These are phyloP conservation scores for Panonychus citri DNA, from an alignment of 1,140 invertebrate species.

Conservation along the genomic window DNA sequence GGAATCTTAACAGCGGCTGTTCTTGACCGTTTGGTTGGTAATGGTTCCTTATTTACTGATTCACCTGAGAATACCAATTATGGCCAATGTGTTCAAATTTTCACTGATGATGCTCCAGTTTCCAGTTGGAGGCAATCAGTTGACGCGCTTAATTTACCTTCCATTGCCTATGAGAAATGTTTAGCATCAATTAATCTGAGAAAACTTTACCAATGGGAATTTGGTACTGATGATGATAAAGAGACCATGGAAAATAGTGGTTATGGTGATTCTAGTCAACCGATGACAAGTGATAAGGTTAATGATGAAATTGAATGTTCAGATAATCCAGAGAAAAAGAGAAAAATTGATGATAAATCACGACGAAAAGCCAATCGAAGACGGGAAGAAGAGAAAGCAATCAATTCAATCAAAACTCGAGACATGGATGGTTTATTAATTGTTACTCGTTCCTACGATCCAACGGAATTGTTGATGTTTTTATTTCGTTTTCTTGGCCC, in stretches of 20 bases:
- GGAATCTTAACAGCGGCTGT: slow-evolving; percentile 59
- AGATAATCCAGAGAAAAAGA: neutral
- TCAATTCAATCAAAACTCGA: slow-evolving; percentile 7
- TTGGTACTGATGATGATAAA: neutral
- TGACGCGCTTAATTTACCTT: slow-evolving; percentile 38
- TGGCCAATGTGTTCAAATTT: slow-evolving; percentile 37
- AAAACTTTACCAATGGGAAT: neutral
- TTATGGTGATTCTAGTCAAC: neutral
- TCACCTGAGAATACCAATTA: neutral
- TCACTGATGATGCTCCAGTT: slow-evolving; percentile 27
- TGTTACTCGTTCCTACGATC: slow-evolving; percentile 50
- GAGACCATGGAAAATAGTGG: neutral
- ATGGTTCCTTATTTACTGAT: slow-evolving; percentile 28
- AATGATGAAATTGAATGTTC: neutral
- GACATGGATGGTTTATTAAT: slow-evolving; percentile 54
- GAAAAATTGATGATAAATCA: neutral
- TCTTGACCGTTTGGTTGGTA: slow-evolving; percentile 34
- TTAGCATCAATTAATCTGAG: slow-evolving; percentile 1
- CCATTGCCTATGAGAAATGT: slow-evolving; percentile 14
- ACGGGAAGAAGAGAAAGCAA: slow-evolving; percentile 9
- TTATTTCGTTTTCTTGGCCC: slow-evolving; percentile 47
- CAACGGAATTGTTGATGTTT: slow-evolving; percentile 43
- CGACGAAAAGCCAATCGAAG: neutral
- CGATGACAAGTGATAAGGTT: neutral
- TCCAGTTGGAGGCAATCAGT: slow-evolving; percentile 23